Evolutionary conservation across 1,140 invertebrate species (phyloP).

Genomic region (Ladona fulva): DNA sequence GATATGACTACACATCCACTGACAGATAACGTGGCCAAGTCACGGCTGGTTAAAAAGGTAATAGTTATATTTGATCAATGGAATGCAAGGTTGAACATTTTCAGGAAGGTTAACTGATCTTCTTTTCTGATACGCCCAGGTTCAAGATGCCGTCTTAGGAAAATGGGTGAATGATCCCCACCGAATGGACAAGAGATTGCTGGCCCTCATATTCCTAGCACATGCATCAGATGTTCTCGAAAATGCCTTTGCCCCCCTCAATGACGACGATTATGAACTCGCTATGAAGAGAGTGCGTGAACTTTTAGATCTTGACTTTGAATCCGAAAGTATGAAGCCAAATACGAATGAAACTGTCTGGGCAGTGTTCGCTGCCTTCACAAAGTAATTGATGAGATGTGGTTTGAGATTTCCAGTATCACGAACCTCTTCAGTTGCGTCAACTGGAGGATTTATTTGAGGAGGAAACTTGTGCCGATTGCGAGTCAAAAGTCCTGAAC

Average conservation of each 20-base stretch:
- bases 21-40: conserved; percentile 92
- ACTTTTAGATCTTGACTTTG: conserved; percentile 92
- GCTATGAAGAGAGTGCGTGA: conserved; percentile 94
- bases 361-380: conserved; percentile 97
- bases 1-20: conserved; percentile 99
- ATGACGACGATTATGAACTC: conserved; percentile 97
- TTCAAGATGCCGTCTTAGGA: conserved; percentile 92
- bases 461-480: not conserved
- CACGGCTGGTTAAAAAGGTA: conserved; percentile 93
- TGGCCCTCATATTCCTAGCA: conserved; percentile 89
- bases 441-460: not conserved
- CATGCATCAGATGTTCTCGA: conserved; percentile 98
- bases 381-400: conserved; percentile 62
- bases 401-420: not conserved
- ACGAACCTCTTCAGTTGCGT: not conserved
- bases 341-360: conserved; percentile 90
- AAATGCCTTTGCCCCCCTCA: conserved; percentile 98
- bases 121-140: conserved; percentile 43
- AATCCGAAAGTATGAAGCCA: conserved; percentile 80
- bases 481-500: not conserved
- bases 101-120: not conserved
- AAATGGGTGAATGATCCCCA: conserved; percentile 98
- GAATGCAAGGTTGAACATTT: not conserved
- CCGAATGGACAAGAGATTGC: conserved; percentile 88
- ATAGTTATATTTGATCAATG: not conserved